Conservation (phyloP, 2,888 invertebrate species). For the Oscheius sp. region DNA sequence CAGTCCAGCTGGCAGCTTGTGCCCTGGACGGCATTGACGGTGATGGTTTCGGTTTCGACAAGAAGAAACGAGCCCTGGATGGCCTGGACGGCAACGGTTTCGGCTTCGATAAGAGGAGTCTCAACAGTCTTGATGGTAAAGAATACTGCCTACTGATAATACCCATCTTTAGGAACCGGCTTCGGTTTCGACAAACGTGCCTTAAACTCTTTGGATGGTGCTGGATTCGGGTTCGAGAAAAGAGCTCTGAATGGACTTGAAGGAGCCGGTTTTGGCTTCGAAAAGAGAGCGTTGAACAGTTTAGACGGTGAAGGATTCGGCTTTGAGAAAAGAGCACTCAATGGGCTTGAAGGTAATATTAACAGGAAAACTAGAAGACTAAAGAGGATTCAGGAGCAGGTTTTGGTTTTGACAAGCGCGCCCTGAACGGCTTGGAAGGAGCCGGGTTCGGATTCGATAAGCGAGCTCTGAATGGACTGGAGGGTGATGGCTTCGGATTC, state of each 20-base stretch:
- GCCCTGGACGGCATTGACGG: conserved; percentile 52
- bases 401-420: conserved; percentile 56
- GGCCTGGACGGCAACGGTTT: conserved; percentile 50
- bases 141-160: background rate
- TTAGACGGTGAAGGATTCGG: conserved; percentile 49
- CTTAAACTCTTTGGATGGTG: conserved; percentile 49
- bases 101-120: conserved; percentile 40
- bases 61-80: conserved; percentile 51
- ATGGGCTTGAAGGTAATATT: conserved; percentile 44
- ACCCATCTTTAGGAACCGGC: conserved; percentile 38
- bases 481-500: conserved; percentile 46
- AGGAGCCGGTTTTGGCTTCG: conserved; percentile 45
- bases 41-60: conserved; percentile 45
- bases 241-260: conserved; percentile 50
- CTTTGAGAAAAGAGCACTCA: conserved; percentile 54
- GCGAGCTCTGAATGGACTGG: conserved; percentile 50
- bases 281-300: conserved; percentile 38
- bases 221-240: conserved; percentile 57
- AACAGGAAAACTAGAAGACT: background rate
- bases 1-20: conserved; percentile 16
- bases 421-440: conserved; percentile 49
- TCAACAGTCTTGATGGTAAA: conserved; percentile 37
- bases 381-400: conserved; percentile 38
- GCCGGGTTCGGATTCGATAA: conserved; percentile 58
- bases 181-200: conserved; percentile 55